Conservation (phyloP, 1,140 invertebrate species). For the Piezodorus guildinii region DNA sequence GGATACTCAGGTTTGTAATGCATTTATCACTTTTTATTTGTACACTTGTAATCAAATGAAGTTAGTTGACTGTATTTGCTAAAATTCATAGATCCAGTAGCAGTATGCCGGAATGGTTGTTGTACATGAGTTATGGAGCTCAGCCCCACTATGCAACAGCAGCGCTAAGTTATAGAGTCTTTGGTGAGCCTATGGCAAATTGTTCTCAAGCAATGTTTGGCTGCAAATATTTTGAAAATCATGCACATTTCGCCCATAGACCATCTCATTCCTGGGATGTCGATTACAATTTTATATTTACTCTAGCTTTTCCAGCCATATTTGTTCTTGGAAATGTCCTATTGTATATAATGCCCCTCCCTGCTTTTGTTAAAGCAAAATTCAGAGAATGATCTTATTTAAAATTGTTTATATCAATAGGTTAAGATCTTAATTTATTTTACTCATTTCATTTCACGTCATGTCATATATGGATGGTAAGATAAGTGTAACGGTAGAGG, state of each 20-base stretch:
- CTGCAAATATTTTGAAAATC: slow-evolving; percentile 59
- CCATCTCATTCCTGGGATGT: slow-evolving; percentile 49
- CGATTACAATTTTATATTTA: slow-evolving; percentile 68
- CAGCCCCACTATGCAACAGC: slow-evolving; percentile 65
- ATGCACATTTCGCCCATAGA: slow-evolving; percentile 51
- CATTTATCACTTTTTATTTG: background rate
- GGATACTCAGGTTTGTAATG: slow-evolving; percentile 55
- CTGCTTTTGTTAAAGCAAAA: slow-evolving; percentile 76
- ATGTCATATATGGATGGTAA: no score
- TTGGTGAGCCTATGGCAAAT: slow-evolving; percentile 29
- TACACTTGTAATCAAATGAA: background rate
- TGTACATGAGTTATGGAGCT: slow-evolving; percentile 63
- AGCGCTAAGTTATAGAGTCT: slow-evolving; percentile 55
- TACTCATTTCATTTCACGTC: no score
- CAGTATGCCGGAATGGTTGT: slow-evolving; percentile 64
- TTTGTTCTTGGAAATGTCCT: slow-evolving; percentile 72
- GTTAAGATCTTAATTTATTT: background rate
- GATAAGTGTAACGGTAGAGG: no score
- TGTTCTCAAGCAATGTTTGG: slow-evolving; percentile 31
- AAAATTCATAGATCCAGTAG: slow-evolving; percentile 33
- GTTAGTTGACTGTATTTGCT: background rate
- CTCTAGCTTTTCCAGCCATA: slow-evolving; percentile 67
- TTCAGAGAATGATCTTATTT: slow-evolving; percentile 57
- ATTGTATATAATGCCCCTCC: slow-evolving; percentile 72
- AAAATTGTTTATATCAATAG: background rate